These are phyloP conservation scores for Autographa gamma DNA, from an alignment of 2,888 invertebrate species.

Conservation along the genomic window DNA sequence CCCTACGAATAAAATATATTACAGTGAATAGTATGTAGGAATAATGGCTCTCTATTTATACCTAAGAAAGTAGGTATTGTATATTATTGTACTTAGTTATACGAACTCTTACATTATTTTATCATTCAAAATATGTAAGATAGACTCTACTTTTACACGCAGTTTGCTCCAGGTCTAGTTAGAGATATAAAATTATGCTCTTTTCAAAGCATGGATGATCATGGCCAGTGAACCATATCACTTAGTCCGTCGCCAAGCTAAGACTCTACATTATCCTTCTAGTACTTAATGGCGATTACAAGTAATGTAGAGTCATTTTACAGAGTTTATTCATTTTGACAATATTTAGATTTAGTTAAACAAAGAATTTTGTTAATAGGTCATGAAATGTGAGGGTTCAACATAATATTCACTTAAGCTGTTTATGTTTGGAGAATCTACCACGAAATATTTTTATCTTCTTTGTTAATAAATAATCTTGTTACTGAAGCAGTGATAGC, in stretches of 20 bases:
- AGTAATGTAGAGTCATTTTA: no score
- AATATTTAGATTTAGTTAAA: no score
- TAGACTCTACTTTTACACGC: no score
- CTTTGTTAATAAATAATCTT: no score
- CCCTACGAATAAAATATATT: not conserved
- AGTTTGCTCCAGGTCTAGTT: no score
- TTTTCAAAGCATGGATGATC: not conserved
- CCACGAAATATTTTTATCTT: no score
- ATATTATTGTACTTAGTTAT: not conserved
- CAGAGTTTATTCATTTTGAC: no score
- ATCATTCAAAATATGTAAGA: not conserved
- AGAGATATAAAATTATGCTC: not conserved
- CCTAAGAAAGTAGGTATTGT: not conserved
- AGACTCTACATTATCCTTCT: conserved; percentile 10
- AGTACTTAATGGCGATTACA: not conserved
- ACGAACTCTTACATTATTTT: not conserved
- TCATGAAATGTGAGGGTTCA: no score
- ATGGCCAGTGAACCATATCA: not conserved
- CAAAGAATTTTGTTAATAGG: no score
- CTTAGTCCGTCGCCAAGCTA: not conserved
- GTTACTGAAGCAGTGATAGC: no score
- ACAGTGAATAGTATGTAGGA: not conserved
- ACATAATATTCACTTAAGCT: no score
- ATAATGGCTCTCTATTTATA: not conserved
- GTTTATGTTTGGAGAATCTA: no score